A percentile compares a stretch with the other conserved stretches of the same genome.
These are phyloP conservation scores for Acleris sparsana DNA, from an alignment of 2,888 invertebrate species.

Conservation along the genomic window DNA sequence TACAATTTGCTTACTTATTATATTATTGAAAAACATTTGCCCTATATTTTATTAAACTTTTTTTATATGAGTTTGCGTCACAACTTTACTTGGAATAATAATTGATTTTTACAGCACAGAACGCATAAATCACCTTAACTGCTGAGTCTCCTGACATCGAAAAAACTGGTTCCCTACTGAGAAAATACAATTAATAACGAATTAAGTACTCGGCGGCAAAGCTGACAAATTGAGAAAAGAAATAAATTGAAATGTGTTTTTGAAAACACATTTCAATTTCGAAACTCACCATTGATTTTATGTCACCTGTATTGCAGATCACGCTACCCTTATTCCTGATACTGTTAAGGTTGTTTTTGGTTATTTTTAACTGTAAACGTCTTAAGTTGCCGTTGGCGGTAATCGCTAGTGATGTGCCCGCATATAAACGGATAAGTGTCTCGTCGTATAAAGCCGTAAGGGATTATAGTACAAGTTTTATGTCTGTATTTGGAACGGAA, in stretches of 20 bases:
- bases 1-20: no score
- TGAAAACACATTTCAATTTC: neutral
- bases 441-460: neutral
- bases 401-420: neutral
- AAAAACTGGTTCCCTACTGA: no score
- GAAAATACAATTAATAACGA: neutral
- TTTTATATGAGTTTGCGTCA: no score
- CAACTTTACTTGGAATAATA: no score
- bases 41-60: no score
- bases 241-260: neutral
- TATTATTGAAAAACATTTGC: no score
- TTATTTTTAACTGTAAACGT: neutral
- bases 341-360: neutral
- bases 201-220: neutral
- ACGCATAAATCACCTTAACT: no score
- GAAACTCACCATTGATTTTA: neutral
- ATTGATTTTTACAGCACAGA: no score
- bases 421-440: conserved; percentile 5
- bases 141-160: no score
- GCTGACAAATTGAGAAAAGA: neutral
- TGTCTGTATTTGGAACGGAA: neutral
- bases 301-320: neutral
- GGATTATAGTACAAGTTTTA: neutral
- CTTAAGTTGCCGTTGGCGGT: neutral
- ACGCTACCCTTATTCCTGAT: neutral